Conservation (phyloP, 1,140 invertebrate genomes). For the Panonychus citri region DNA sequence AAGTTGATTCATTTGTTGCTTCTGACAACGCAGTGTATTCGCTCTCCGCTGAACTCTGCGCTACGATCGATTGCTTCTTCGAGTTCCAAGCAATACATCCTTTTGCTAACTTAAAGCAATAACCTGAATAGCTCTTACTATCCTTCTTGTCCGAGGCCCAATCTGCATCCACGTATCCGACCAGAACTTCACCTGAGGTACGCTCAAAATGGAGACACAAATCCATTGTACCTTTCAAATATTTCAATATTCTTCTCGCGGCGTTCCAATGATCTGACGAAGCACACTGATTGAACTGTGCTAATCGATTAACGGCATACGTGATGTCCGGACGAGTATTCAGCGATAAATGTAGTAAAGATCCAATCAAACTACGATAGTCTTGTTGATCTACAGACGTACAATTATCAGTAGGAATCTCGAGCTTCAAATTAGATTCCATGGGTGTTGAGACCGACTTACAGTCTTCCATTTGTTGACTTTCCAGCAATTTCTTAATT, state of each 20-base stretch:
- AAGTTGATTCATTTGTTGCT: conserved; percentile 17
- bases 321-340: conserved; percentile 14
- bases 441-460: too few species aligned
- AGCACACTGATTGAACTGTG: conserved; percentile 10
- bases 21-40: conserved; percentile 3
- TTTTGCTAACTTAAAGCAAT: conserved; percentile 15
- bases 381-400: too few species aligned
- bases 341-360: conserved; percentile 5
- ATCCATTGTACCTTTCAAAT: conserved; percentile 16
- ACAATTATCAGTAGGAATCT: too few species aligned
- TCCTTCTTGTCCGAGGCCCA: conserved; percentile 18
- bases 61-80: conserved; percentile 9
- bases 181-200: conserved; percentile 15
- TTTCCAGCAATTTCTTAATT: not conserved
- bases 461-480: too few species aligned
- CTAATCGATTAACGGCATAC: conserved; percentile 10
- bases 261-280: conserved; percentile 13
- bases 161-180: conserved; percentile 21
- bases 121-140: conserved; percentile 18
- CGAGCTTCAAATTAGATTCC: too few species aligned
- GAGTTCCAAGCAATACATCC: conserved; percentile 14
- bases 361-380: conserved; percentile 1
- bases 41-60: conserved; percentile 8
- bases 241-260: conserved; percentile 17
- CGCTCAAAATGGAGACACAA: not conserved